Base-by-base conservation (phyloP, 2,113 vertebrate genomes). In the Fregata magnificens region DNA sequence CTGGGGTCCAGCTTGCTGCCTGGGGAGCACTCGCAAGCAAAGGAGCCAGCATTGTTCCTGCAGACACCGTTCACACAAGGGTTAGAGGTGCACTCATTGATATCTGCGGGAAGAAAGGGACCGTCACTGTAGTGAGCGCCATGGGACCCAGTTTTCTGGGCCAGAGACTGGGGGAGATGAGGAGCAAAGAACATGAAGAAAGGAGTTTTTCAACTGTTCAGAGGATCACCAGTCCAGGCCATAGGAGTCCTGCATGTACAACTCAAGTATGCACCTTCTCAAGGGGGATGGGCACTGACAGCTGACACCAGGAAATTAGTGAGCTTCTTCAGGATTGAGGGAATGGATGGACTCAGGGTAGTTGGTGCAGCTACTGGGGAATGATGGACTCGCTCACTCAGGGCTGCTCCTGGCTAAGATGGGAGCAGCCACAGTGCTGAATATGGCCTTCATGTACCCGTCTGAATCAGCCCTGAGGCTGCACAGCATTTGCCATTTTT, bases 1-100 rank as follows among this genome's bases (percentile, higher is more conserved):
- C 99, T 99, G 88, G 99, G 98, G 96, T 99, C 99, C 98, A 99
- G 97, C 24, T 98, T 99, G 98, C 99, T 99, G 95, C 99, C 99
- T 0, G 99, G 99, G 80, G 98, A 98, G 66, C 99, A 99, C 86
- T 99, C 99, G 8, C 99, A 99, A 84, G 98, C 97, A 59, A 99
- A 99, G 70, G 99, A 99, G 31, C 99, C 99, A 0, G 98, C 99
- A 13, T 99, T 98, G 91, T 99, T 99, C 44, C 98, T 97, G 93
- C 99, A 99, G n/a, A 97, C 95, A 5, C 99, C 99, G 1, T 99
- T 99, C 94, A 99, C 98, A 19, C 99, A 99, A 0, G 99, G 99
- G 95, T 96, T 99, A 59, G 99, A 99, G 38, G 99, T 98, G 40
- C 99, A 99, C 88, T 99, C 99, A 2, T 99, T 98, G 94, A 99